Evolutionary conservation across 2,113 vertebrate genomes (phyloP).

Genomic region (Dascyllus trimaculatus): DNA sequence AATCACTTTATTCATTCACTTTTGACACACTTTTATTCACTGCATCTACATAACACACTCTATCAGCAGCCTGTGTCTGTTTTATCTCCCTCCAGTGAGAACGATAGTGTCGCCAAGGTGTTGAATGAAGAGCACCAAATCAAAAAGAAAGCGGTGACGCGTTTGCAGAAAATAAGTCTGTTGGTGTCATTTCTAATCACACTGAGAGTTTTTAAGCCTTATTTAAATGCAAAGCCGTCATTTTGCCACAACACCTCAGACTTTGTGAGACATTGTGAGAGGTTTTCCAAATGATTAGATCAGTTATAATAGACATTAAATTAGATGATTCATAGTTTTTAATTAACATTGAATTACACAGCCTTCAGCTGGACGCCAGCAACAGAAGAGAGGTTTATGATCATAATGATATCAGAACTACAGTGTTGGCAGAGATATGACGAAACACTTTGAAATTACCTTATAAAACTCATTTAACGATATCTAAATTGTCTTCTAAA

Average conservation of each 20-base stretch:
- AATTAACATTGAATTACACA: slow-evolving; percentile 52
- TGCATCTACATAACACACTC: slow-evolving; percentile 15
- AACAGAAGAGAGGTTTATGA: slow-evolving; percentile 35
- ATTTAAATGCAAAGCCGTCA: slow-evolving; percentile 22
- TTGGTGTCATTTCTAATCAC: slow-evolving; percentile 16
- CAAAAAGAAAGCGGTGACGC: not conserved
- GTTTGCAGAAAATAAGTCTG: not conserved
- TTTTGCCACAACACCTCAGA: slow-evolving; percentile 6
- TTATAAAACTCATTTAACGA: slow-evolving; percentile 24
- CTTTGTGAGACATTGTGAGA: not conserved
- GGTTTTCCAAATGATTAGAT: slow-evolving; percentile 22
- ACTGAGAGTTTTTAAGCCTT: not conserved
- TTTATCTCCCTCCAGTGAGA: slow-evolving; percentile 5
- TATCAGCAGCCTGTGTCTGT: not conserved
- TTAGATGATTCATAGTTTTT: slow-evolving; percentile 35
- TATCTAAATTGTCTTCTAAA: slow-evolving; percentile 39
- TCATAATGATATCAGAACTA: slow-evolving; percentile 40
- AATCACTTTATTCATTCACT: slow-evolving; percentile 21
- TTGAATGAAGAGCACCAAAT: slow-evolving; percentile 1
- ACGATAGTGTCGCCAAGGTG: not conserved
- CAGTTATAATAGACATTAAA: slow-evolving; percentile 43
- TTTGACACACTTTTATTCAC: slow-evolving; percentile 21
- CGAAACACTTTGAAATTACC: slow-evolving; percentile 41
- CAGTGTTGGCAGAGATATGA: slow-evolving; percentile 20
- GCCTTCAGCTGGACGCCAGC: slow-evolving; percentile 30